Evolutionary conservation across 1,140 invertebrate genomes (phyloP).

Genomic region (Andricus grossulariae): DNA sequence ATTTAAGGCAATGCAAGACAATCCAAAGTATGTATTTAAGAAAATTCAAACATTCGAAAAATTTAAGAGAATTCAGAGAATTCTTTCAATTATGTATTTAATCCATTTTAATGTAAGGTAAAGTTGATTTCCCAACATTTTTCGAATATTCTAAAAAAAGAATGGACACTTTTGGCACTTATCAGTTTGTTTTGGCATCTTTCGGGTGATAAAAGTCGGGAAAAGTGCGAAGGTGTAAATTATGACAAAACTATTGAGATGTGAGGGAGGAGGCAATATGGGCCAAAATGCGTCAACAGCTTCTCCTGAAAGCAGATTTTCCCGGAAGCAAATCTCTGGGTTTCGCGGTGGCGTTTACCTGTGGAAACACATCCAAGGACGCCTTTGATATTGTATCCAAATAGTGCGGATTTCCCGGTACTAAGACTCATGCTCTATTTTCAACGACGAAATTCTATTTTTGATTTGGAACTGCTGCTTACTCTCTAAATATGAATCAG

Average conservation of each 20-base stretch:
- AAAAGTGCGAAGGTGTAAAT: background rate
- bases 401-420: constrained; percentile 13
- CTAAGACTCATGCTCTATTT: constrained; percentile 18
- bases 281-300: background rate
- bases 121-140: no score
- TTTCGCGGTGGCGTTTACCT: background rate
- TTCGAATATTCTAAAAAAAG: background rate
- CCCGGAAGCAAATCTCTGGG: background rate
- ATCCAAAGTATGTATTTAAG: no score
- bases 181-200: background rate
- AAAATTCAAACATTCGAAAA: no score
- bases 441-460: constrained; percentile 3
- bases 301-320: background rate
- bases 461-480: constrained; percentile 2
- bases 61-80: no score
- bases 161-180: background rate
- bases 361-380: constrained; percentile 2
- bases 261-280: background rate
- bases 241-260: background rate
- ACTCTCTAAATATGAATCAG: no score
- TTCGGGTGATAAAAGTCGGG: background rate
- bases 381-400: background rate
- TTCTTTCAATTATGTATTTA: no score
- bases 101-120: no score
- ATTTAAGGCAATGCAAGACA: no score